Evolutionary conservation across 2,113 vertebrate genomes (phyloP).

Genomic region (Phalacrocorax brasilianus): DNA sequence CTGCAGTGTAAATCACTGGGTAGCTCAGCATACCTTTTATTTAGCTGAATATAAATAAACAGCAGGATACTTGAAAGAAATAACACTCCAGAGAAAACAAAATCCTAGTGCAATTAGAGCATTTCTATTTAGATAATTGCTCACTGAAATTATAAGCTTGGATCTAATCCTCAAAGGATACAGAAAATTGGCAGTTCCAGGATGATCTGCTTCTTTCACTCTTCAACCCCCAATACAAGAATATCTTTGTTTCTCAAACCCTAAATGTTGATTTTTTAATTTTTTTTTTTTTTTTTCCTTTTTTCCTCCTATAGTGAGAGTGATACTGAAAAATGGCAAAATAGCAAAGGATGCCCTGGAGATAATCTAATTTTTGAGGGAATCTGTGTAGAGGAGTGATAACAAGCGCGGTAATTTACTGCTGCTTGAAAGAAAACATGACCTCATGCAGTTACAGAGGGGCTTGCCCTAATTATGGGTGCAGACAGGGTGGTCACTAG

Average conservation of each 20-base stretch:
- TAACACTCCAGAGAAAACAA: constrained; percentile 66
- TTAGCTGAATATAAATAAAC: constrained; percentile 69
- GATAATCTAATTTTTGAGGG: constrained; percentile 31
- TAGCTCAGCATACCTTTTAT: constrained; percentile 58
- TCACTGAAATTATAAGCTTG: constrained; percentile 66
- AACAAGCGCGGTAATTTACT: constrained; percentile 44
- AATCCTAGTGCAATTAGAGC: constrained; percentile 71
- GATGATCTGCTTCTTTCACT: constrained; percentile 5
- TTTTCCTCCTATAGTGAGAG: neutral
- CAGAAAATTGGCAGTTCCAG: constrained; percentile 53
- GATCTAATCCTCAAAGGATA: constrained; percentile 60
- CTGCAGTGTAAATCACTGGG: constrained; percentile 27
- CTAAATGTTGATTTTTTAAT: neutral
- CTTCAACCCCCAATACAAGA: neutral
- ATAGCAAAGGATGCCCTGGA: constrained; percentile 19
- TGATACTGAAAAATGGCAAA: neutral
- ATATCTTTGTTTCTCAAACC: constrained; percentile 1
- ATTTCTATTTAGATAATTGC: constrained; percentile 72
- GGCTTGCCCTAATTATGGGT: constrained; percentile 49
- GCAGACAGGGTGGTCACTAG: constrained; percentile 18
- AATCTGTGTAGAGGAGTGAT: constrained; percentile 1
- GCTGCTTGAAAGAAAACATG: constrained; percentile 40
- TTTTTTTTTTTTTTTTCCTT: neutral
- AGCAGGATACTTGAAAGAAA: constrained; percentile 64
- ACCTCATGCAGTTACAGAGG: constrained; percentile 35